Percentiles rank a stretch among this genome's conserved stretches.
Conservation (phyloP, 2,888 invertebrate species). For the Lomographa bimaculata region DNA sequence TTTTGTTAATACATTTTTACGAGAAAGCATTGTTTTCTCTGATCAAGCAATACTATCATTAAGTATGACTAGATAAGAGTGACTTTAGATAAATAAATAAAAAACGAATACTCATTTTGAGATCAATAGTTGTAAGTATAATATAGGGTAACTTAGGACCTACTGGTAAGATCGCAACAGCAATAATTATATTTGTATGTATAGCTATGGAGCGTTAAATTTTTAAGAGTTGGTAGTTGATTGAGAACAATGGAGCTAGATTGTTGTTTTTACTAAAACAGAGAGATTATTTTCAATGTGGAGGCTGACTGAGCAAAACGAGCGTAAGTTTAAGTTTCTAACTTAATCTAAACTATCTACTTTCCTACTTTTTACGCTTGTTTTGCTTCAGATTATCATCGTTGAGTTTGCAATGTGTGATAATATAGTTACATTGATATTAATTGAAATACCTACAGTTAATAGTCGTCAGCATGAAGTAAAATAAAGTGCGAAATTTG, state of each 20-base stretch:
- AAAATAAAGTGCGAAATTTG: slow-evolving; percentile 42
- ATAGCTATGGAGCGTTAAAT: slow-evolving; percentile 82
- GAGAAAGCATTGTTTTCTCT: slow-evolving; percentile 74
- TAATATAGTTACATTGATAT: slow-evolving; percentile 77
- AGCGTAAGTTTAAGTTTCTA: slow-evolving; percentile 22
- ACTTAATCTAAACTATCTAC: slow-evolving; percentile 19
- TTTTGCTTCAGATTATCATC: slow-evolving; percentile 47
- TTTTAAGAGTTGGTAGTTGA: slow-evolving; percentile 77
- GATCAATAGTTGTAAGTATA: slow-evolving; percentile 76
- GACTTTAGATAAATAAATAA: slow-evolving; percentile 68
- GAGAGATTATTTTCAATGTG: slow-evolving; percentile 65
- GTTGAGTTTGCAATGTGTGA: slow-evolving; percentile 77
- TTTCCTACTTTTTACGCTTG: slow-evolving; percentile 34
- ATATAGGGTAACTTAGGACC: slow-evolving; percentile 47
- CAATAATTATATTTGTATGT: slow-evolving; percentile 83
- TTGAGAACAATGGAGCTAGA: slow-evolving; percentile 76
- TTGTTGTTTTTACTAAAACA: slow-evolving; percentile 75
- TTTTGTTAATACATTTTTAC: slow-evolving; percentile 63
- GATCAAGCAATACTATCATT: slow-evolving; percentile 80
- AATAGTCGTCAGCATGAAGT: slow-evolving; percentile 80
- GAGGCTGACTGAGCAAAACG: slow-evolving; percentile 44
- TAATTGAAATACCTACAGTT: slow-evolving; percentile 71
- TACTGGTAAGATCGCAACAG: slow-evolving; percentile 70
- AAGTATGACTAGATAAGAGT: slow-evolving; percentile 67
- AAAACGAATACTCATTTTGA: slow-evolving; percentile 78